Conservation (phyloP, 2,888 invertebrate species). For the Caenorhabditis sp. region DNA sequence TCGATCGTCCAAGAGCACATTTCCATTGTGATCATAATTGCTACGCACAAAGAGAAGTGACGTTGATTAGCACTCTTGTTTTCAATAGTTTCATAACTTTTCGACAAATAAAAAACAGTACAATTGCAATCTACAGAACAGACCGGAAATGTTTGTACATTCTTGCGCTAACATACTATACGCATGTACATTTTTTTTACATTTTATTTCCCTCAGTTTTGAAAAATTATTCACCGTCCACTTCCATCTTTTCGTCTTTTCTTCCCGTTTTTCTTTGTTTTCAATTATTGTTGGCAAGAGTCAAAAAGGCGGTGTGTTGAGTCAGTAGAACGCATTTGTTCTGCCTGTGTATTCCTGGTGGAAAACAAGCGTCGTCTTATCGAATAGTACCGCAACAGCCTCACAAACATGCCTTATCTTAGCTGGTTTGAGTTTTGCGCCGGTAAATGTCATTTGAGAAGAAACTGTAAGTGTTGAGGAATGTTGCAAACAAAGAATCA, state of each 20-base stretch:
- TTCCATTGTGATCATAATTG: background rate
- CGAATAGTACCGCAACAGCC: constrained; percentile 17
- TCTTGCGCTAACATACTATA: constrained; percentile 3
- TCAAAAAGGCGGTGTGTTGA: constrained; percentile 31
- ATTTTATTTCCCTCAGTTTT: constrained; percentile 2
- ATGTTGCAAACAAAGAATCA: constrained; percentile 13
- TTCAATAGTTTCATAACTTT: background rate
- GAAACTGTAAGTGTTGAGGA: constrained; percentile 43
- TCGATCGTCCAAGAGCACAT: background rate
- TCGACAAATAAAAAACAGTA: constrained; percentile 2
- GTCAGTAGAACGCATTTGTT: constrained; percentile 41
- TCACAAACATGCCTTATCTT: constrained; percentile 35
- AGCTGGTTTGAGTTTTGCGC: constrained; percentile 48
- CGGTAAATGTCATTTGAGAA: constrained; percentile 39
- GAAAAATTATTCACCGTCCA: constrained; percentile 31
- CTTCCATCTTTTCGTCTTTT: constrained; percentile 13
- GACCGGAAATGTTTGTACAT: constrained; percentile 34
- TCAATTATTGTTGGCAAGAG: constrained; percentile 14
- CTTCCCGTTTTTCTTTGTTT: constrained; percentile 22
- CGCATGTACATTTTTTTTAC: constrained; percentile 4
- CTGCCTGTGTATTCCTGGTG: constrained; percentile 13
- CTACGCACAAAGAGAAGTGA: background rate
- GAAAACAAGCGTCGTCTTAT: constrained; percentile 39
- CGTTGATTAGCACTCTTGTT: background rate
- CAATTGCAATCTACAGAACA: background rate